phyloP scores from a whole-genome alignment of 2,797 vertebrate species.

The Sebastes matsubarae region DNA sequence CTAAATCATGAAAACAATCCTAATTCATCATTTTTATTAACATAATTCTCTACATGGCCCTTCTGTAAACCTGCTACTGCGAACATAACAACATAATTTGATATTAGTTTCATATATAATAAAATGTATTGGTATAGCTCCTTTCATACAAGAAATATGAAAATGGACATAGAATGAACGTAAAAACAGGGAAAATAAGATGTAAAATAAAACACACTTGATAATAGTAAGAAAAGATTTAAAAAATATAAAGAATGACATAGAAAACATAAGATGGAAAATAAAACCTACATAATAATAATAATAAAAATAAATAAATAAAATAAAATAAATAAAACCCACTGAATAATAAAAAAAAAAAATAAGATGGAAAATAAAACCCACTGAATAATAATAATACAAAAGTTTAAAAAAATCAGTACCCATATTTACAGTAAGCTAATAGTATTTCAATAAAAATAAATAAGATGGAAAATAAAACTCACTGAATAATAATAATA shows the following conservation, averaged over 20 bases:
- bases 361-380: no score
- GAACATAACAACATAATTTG: not conserved
- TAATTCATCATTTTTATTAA: not conserved
- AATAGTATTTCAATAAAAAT: no score
- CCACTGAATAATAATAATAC: no score
- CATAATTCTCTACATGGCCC: not conserved
- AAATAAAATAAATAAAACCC: no score
- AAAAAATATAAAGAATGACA: not conserved
- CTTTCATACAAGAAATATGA: not conserved
- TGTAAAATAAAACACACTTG: no score
- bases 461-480: not conserved
- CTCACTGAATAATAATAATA: not conserved
- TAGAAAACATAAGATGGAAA: not conserved
- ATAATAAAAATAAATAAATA: no score
- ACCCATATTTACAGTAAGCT: no score
- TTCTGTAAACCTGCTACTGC: not conserved
- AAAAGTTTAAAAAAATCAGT: no score
- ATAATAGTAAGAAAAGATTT: not conserved
- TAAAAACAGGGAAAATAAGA: no score
- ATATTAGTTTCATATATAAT: not conserved
- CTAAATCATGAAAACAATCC: not conserved
- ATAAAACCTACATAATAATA: not conserved
- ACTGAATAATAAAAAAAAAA: no score
- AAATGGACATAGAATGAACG: no score
- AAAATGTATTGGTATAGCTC: not conserved